Evolutionary conservation across 2,888 invertebrate species (phyloP), one percentile per base, ranked within the genome.

Genomic region (Homarus gammarus): DNA sequence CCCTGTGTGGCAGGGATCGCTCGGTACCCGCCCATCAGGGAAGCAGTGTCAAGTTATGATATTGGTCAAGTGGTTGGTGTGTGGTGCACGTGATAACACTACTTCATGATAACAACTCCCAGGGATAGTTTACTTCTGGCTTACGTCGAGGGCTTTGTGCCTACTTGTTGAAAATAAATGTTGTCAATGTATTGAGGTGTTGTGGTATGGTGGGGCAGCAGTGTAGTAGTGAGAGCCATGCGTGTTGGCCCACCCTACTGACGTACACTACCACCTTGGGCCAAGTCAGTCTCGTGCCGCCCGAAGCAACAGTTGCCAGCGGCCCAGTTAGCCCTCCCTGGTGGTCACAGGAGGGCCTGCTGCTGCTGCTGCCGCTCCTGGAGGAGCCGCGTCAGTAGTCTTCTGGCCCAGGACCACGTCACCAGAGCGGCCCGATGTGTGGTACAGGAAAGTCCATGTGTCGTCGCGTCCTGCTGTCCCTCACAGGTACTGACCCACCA

Each of bases 211-310:
- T 27, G 64, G 15, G n/a, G 22, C n/a, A n/a, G 64, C 22, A 64
- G 64, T 64, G 64, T 64, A 64, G 64, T 22, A 64, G 64, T 64
- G 64, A 64, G 64, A 64, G 22, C 64, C n/a, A 64, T n/a, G 64
- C 12, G 64, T 64, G n/a, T 27, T 22, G 8, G 64, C 27, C 12
- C 27, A 22, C 64, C 6, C 64, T 6, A 22, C 22, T 22, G n/a
- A 22, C 27, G n/a, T n/a, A n/a, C n/a, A n/a, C n/a, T 64, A 6
- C 22, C 64, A 12, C 64, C 64, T n/a, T 64, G 12, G 64, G 27
- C 22, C n/a, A n/a, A 64, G 64, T 27, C 64, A 18, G 64, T 27
- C 64, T 27, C 6, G 22, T 64, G 27, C 15, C 64, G 64, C 64
- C 27, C 64, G 6, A 64, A 64, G 64, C 64, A 64, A 64, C 64